Conservation (phyloP, 2,888 invertebrate species). For the Cloeon dipterum region DNA sequence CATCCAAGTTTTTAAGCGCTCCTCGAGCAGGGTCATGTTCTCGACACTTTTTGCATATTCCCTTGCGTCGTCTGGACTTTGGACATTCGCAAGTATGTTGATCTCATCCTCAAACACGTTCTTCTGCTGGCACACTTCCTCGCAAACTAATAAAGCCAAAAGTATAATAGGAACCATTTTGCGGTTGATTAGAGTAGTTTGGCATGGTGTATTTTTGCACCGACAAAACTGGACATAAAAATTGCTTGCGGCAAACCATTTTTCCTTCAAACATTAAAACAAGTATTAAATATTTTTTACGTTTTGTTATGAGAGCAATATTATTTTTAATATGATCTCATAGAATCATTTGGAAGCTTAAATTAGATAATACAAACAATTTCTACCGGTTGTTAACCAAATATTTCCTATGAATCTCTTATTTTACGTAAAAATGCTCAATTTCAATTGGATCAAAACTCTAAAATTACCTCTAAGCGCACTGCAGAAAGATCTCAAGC, state of each 20-base stretch:
- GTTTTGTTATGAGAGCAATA: no score
- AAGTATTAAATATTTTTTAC: no score
- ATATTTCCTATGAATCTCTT: neutral
- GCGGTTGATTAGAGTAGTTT: no score
- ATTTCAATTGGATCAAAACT: neutral
- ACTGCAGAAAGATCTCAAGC: constrained; percentile 66
- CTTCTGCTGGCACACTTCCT: constrained; percentile 57
- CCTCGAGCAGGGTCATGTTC: constrained; percentile 40
- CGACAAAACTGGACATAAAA: no score
- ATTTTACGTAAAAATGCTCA: neutral
- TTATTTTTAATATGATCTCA: no score
- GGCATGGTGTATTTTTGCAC: no score
- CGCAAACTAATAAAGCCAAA: constrained; percentile 36
- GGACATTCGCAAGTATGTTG: constrained; percentile 31
- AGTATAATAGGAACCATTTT: neutral
- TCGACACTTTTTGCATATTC: constrained; percentile 41
- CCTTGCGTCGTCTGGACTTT: constrained; percentile 34
- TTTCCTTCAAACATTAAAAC: no score
- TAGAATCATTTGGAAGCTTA: no score
- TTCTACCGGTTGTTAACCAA: no score
- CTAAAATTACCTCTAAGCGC: constrained; percentile 44
- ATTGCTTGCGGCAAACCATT: no score
- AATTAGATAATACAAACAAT: neutral
- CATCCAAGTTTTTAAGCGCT: constrained; percentile 54
- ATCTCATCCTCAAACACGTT: constrained; percentile 57